A percentile compares a stretch with the other conserved stretches of the same genome.
Conservation (phyloP, 2,113 vertebrate genomes). For the Leptobrachium leishanense region DNA sequence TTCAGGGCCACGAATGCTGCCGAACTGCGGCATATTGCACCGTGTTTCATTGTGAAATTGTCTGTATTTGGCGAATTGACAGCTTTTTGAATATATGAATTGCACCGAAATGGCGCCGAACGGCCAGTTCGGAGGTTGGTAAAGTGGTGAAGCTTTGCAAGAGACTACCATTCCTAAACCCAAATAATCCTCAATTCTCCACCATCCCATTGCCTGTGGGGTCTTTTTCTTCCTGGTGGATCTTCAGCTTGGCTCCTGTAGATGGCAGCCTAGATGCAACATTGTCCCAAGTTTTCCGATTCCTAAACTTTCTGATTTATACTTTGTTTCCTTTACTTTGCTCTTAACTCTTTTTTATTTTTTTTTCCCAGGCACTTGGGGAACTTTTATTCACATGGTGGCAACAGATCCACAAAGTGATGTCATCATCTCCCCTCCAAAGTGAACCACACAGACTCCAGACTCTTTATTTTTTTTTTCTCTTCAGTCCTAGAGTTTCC, state of each 20-base stretch:
- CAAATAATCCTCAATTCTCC: too few species aligned
- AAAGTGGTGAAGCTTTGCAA: too few species aligned
- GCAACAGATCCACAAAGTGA: conserved; percentile 3
- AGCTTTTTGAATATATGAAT: too few species aligned
- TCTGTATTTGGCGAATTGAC: too few species aligned
- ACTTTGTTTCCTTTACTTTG: neutral
- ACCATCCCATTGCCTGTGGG: too few species aligned
- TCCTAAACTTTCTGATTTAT: conserved; percentile 16
- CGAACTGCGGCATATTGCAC: too few species aligned
- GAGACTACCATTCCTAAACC: too few species aligned
- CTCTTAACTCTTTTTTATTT: neutral
- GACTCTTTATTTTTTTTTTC: neutral
- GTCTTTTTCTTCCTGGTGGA: neutral
- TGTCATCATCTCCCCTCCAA: conserved; percentile 11
- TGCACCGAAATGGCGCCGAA: too few species aligned
- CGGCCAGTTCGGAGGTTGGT: too few species aligned
- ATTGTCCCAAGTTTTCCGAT: conserved; percentile 23
- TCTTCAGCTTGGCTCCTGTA: neutral
- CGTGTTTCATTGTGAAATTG: too few species aligned
- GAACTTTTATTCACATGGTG: neutral
- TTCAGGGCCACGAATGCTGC: too few species aligned
- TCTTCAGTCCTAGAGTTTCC: neutral
- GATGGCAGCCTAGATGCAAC: conserved; percentile 29
- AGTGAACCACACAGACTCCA: neutral
- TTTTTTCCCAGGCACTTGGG: conserved; percentile 4